A percentile compares a stretch with the other conserved stretches of the same genome.
Conservation (phyloP, 2,888 invertebrate species). For the Mythimna pallens region DNA sequence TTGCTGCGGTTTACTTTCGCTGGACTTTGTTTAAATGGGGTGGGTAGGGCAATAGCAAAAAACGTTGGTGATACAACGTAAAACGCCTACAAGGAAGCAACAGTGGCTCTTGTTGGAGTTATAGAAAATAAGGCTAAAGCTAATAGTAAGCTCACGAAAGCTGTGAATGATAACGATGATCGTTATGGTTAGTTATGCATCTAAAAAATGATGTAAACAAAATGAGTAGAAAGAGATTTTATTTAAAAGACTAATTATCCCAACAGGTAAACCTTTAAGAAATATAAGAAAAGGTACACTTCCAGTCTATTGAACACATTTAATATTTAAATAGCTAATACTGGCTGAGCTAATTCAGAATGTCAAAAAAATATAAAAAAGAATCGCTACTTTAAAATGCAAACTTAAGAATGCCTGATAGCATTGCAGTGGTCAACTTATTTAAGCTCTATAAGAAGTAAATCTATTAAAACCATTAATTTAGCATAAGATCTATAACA, state of each 20-base stretch:
- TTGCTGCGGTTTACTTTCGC: constrained; percentile 56
- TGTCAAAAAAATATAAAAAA: neutral
- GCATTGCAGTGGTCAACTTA: neutral
- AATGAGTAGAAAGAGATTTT: no score
- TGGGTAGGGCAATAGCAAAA: constrained; percentile 11
- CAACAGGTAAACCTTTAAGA: no score
- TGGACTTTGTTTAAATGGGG: constrained; percentile 26
- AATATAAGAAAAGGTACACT: neutral
- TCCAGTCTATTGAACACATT: neutral
- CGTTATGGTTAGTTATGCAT: no score
- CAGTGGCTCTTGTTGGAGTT: no score
- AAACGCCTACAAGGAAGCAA: neutral
- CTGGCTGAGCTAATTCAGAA: constrained; percentile 3
- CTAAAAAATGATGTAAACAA: no score
- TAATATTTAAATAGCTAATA: neutral
- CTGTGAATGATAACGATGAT: neutral
- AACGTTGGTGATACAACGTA: neutral
- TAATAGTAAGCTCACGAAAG: neutral
- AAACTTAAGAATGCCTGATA: neutral
- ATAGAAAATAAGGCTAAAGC: neutral
- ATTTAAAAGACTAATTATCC: no score
- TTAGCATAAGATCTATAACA: neutral
- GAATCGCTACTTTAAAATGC: neutral
- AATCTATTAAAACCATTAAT: constrained; percentile 9
- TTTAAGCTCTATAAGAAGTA: no score